Base-by-base conservation (phyloP, 2,113 vertebrate genomes). In the Stictonetta naevosa region DNA sequence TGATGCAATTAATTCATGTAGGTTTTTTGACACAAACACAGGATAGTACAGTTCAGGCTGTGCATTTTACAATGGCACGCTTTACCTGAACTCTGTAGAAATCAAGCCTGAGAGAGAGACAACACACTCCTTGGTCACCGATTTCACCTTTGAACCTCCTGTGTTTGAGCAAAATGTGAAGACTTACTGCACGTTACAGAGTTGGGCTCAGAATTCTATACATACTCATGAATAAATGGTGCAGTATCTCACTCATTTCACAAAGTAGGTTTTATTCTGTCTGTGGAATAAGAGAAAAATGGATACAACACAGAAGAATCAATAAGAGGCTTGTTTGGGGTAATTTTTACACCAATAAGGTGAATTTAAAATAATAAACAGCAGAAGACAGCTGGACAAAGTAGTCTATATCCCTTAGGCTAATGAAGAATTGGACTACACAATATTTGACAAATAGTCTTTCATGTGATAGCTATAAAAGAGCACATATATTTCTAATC, bases 361-460 rank as follows among this genome's bases (percentile, higher is more conserved):
- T 78, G 36, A 85, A 9, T 38, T 77, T 87, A 88, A 96, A 90
- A 88, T 55, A 90, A 88, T 26, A 94, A 93, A 78, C 19, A 55
- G 44, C 14, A 78, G 52, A 77, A 86, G 56, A 58, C 38, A 88
- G 34, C 31, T 77, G 42, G 69, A 55, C 50, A 93, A 44, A 62
- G 53, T 20, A 71, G 25, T 73, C 93, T 81, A 40, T 56, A 93
- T 42, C 38, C 21, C 13, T 85, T 85, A 73, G 66, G 31, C 63
- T 87, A 94, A 89, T 55, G 72, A 91, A 79, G 78, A 60, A 33
- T 87, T 63, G n/a, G 31, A 40, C 62, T 89, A 36, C 0, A 0
- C 38, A 77, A 46, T 89, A 76, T 89, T 90, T 91, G 71, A 83
- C 52, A 90, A 92, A 83, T 50, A 69, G 29, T 56, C 58, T 88